Conservation (phyloP, 1,140 invertebrate genomes). For the Bombus consobrinus region DNA sequence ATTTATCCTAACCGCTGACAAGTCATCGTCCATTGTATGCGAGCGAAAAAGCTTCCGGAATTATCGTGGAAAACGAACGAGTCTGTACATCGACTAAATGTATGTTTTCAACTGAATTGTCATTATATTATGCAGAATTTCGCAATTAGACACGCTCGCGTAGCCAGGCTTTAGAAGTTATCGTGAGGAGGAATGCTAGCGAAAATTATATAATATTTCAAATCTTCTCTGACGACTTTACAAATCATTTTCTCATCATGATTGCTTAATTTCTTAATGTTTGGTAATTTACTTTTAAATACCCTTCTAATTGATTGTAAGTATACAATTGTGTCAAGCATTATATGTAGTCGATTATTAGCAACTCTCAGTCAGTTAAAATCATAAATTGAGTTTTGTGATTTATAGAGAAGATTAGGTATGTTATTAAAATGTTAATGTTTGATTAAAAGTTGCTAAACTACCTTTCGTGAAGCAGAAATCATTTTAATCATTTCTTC, state of each 20-base stretch:
- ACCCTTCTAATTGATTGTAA: too few relatives aligned
- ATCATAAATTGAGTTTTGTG: too few relatives aligned
- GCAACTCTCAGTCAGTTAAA: too few relatives aligned
- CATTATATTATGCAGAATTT: not conserved
- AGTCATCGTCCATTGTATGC: not conserved
- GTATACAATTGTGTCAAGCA: too few relatives aligned
- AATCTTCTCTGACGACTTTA: not conserved
- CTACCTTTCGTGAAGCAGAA: too few relatives aligned
- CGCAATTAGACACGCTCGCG: slow-evolving; percentile 12
- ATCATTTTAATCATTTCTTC: too few relatives aligned
- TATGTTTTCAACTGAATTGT: not conserved
- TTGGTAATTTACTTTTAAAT: not conserved
- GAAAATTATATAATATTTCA: not conserved
- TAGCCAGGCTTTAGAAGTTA: not conserved
- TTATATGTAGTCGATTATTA: too few relatives aligned
- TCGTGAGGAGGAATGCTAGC: not conserved
- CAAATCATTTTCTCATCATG: not conserved
- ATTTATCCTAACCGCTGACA: not conserved
- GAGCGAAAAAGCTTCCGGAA: slow-evolving; percentile 15
- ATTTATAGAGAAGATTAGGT: too few relatives aligned
- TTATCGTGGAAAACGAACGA: not conserved
- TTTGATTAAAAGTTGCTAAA: too few relatives aligned
- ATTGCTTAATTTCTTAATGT: not conserved
- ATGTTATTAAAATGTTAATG: too few relatives aligned
- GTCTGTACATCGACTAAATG: not conserved